Conservation (phyloP, 2,113 vertebrate species). For the Calidris pygmaea region DNA sequence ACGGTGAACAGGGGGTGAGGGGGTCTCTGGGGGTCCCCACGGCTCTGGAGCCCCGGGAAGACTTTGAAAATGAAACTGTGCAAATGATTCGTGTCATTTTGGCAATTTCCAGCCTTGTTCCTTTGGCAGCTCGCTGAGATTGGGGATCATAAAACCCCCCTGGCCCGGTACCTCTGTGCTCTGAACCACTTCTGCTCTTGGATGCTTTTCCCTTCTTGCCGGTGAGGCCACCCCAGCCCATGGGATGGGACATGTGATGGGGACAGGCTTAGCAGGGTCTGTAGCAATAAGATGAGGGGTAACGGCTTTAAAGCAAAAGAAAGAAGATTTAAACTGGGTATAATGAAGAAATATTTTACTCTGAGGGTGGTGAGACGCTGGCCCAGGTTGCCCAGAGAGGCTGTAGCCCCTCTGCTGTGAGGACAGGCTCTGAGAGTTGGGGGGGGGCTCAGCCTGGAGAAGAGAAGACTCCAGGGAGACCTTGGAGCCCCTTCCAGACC, state of each 20-base stretch:
- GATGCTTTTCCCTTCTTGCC: fast-evolving
- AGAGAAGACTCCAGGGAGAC: too few relatives aligned
- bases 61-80: not conserved
- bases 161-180: not conserved
- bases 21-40: fast-evolving
- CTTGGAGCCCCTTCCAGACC: too few relatives aligned
- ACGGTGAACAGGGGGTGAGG: fast-evolving
- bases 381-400: too few relatives aligned
- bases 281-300: not conserved
- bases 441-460: too few relatives aligned
- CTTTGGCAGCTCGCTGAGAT: not conserved
- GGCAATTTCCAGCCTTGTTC: not conserved
- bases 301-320: not conserved
- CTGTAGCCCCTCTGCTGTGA: too few relatives aligned
- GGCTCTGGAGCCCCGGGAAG: not conserved
- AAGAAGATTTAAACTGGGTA: not conserved
- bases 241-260: fast-evolving
- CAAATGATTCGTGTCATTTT: fast-evolving
- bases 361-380: not conserved
- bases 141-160: not conserved
- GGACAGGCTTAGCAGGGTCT: not conserved
- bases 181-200: not conserved
- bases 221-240: not conserved
- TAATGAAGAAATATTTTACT: not conserved
- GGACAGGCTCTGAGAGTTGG: too few relatives aligned